A percentile compares a stretch with the other conserved stretches of the same genome.
Evolutionary conservation across 2,797 vertebrate genomes (phyloP).

Genomic region (Myotis daubentonii): DNA sequence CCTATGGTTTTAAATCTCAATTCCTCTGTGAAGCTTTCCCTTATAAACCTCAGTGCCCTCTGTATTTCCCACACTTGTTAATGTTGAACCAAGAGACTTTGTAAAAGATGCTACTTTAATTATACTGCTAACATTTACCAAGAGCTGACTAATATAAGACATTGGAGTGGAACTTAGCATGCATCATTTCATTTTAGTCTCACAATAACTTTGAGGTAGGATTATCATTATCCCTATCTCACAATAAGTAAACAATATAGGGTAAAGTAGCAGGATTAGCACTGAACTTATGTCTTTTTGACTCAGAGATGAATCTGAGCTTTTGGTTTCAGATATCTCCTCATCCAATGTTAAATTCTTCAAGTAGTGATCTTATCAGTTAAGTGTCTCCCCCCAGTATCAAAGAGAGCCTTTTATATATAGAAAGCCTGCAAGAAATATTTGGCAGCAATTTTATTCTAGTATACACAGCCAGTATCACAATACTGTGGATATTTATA

Average conservation of each 20-base stretch:
- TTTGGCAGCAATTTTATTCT: constrained; percentile 1
- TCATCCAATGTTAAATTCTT: not conserved
- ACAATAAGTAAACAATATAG: not conserved
- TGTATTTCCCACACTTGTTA: not conserved
- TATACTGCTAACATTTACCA: not conserved
- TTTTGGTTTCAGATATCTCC: not conserved
- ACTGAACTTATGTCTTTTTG: not conserved
- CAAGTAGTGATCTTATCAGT: not conserved
- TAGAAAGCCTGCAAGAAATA: not conserved
- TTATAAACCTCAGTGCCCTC: not conserved
- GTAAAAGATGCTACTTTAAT: not conserved
- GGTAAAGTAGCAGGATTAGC: not conserved
- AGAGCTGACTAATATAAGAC: not conserved
- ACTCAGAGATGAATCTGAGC: not conserved
- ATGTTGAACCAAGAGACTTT: not conserved
- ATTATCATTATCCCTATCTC: not conserved
- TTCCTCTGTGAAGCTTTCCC: not conserved
- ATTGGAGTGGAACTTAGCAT: not conserved
- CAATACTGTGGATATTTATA: not conserved
- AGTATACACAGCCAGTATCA: not conserved
- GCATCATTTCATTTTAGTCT: not conserved
- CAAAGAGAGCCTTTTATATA: not conserved
- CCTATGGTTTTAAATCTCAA: not conserved
- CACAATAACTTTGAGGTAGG: not conserved
- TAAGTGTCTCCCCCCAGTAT: not conserved